Evolutionary conservation across 1,140 invertebrate species (phyloP).

Genomic region (Melanaphis sacchari): DNA sequence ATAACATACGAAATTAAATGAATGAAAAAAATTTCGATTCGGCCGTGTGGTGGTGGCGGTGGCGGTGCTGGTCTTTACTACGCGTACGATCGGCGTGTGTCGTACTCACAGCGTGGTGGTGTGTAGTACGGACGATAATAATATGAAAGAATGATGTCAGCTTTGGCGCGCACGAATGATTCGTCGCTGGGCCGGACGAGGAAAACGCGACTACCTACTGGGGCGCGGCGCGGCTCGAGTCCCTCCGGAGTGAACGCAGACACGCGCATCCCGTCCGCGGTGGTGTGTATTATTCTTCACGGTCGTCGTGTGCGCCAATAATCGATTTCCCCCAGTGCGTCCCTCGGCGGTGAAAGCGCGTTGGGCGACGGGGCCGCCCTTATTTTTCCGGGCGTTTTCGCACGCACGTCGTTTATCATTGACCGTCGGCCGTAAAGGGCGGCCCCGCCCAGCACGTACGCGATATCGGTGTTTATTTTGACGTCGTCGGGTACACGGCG

Average conservation of each 20-base stretch:
- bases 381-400: conserved; percentile 53
- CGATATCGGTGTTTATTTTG: conserved; percentile 45
- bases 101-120: neutral
- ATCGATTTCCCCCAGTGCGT: conserved; percentile 34
- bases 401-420: conserved; percentile 48
- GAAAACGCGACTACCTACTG: neutral
- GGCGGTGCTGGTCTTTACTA: neutral
- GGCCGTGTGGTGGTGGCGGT: neutral
- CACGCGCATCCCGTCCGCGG: neutral
- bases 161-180: conserved; percentile 30
- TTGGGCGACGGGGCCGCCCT: neutral
- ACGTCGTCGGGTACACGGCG: neutral
- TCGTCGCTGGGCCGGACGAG: neutral
- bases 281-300: neutral
- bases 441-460: neutral
- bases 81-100: neutral
- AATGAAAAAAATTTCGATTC: neutral
- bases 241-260: neutral
- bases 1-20: conserved; percentile 14
- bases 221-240: neutral
- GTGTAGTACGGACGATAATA: neutral
- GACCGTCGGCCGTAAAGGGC: neutral
- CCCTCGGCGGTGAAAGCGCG: neutral
- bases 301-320: conserved; percentile 50
- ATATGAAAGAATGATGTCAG: neutral